Conservation (phyloP, 2,113 vertebrate species). For the Anolis carolinensis region DNA sequence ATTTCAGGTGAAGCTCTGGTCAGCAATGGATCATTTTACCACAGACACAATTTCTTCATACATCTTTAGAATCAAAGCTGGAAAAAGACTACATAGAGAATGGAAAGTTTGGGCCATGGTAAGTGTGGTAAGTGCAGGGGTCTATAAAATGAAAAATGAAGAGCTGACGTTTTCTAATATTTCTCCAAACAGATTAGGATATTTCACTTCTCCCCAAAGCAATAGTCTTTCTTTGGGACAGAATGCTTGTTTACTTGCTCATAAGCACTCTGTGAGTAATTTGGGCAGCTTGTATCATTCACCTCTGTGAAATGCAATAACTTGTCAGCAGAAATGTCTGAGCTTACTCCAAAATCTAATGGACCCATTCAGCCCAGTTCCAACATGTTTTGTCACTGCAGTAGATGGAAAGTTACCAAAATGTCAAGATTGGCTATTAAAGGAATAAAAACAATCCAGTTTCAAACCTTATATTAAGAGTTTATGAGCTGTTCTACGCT, state of each 20-base stretch:
- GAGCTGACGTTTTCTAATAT: not conserved
- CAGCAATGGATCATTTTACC: not conserved
- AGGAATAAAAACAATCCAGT: conserved; percentile 16
- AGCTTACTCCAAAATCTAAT: conserved; percentile 16
- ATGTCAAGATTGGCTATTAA: conserved; percentile 8
- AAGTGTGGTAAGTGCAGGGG: no score
- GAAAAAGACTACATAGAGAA: not conserved
- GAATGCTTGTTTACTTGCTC: not conserved
- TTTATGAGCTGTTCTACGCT: not conserved
- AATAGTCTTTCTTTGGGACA: not conserved
- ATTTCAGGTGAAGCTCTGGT: not conserved
- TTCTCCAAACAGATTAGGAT: not conserved
- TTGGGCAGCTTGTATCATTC: not conserved
- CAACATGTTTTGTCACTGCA: conserved; percentile 19
- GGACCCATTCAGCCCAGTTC: conserved; percentile 10
- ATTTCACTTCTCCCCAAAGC: not conserved
- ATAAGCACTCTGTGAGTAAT: not conserved
- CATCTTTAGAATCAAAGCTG: not conserved
- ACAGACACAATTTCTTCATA: not conserved
- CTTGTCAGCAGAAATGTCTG: conserved; percentile 5
- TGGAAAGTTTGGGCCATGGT: no score
- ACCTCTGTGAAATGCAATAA: conserved; percentile 16
- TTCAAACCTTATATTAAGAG: conserved; percentile 9
- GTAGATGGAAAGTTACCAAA: conserved; percentile 8
- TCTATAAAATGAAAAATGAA: not conserved